Conservation (phyloP, 2,113 vertebrate species). For the Mesoclemmys tuberculata region DNA sequence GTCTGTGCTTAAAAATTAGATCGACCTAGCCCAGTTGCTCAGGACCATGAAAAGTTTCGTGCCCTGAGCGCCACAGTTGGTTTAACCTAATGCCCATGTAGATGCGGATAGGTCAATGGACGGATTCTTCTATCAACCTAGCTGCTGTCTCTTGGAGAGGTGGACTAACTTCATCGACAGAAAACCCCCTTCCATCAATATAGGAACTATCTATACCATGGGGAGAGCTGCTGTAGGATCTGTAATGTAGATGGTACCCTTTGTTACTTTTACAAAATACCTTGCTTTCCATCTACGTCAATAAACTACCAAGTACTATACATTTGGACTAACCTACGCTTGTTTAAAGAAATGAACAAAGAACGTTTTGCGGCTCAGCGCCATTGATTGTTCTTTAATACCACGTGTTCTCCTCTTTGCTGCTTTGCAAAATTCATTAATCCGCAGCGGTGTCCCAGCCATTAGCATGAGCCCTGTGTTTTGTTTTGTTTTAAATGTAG, state of each 20-base stretch:
- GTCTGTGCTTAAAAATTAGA: background rate
- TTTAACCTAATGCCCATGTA: background rate
- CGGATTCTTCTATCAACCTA: background rate
- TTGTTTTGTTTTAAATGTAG: background rate
- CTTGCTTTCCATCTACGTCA: slow-evolving; percentile 22
- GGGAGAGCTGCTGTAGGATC: background rate
- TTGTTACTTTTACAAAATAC: slow-evolving; percentile 68
- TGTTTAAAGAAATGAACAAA: slow-evolving; percentile 57
- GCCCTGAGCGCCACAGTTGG: no score
- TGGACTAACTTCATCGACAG: background rate
- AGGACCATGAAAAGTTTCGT: background rate
- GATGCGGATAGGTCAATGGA: background rate
- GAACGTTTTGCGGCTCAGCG: slow-evolving; percentile 8
- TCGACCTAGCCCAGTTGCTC: background rate
- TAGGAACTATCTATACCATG: background rate
- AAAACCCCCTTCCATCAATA: background rate
- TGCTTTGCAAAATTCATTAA: slow-evolving; percentile 65
- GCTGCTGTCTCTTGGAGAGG: background rate
- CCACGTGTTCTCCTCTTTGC: slow-evolving; percentile 21
- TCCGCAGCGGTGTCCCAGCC: slow-evolving; percentile 32
- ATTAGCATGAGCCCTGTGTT: slow-evolving; percentile 1
- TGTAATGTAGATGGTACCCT: background rate
- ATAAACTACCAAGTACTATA: slow-evolving; percentile 46
- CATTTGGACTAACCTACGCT: background rate
- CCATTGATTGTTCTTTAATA: slow-evolving; percentile 57